A percentile compares a stretch with the other conserved stretches of the same genome.
Conservation (phyloP, 1,140 invertebrate genomes). For the Psilanteris sp. region DNA sequence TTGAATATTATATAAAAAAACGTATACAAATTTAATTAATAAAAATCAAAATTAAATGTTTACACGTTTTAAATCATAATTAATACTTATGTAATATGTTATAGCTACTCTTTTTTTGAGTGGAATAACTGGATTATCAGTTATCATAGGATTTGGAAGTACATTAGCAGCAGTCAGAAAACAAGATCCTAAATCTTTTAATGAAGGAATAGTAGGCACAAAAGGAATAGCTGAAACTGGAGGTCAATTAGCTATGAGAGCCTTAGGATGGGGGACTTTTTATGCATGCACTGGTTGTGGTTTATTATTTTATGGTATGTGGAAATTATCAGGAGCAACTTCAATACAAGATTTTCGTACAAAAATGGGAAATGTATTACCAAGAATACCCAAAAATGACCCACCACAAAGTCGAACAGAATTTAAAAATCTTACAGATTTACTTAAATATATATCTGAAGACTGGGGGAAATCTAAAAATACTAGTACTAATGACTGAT, state of each 20-base stretch:
- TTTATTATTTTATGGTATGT: conserved; percentile 89
- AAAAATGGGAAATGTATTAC: conserved; percentile 86
- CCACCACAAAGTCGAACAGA: conserved; percentile 91
- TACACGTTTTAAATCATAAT: no score
- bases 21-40: no score
- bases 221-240: conserved; percentile 87
- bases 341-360: conserved; percentile 87
- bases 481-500: conserved; percentile 6
- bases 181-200: conserved; percentile 89
- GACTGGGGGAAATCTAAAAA: conserved; percentile 73
- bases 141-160: conserved; percentile 89
- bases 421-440: conserved; percentile 89
- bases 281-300: conserved; percentile 91
- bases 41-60: no score
- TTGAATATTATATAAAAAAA: no score
- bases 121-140: conserved; percentile 88
- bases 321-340: conserved; percentile 92
- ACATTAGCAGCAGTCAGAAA: conserved; percentile 88
- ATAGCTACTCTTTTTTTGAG: conserved; percentile 82
- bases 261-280: conserved; percentile 91
- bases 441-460: conserved; percentile 87
- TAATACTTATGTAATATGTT: no score
- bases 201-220: conserved; percentile 85
- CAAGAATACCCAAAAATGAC: conserved; percentile 89
- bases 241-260: conserved; percentile 87